Evolutionary conservation across 1,140 invertebrate species (phyloP).

Genomic region (Atta colombica): DNA sequence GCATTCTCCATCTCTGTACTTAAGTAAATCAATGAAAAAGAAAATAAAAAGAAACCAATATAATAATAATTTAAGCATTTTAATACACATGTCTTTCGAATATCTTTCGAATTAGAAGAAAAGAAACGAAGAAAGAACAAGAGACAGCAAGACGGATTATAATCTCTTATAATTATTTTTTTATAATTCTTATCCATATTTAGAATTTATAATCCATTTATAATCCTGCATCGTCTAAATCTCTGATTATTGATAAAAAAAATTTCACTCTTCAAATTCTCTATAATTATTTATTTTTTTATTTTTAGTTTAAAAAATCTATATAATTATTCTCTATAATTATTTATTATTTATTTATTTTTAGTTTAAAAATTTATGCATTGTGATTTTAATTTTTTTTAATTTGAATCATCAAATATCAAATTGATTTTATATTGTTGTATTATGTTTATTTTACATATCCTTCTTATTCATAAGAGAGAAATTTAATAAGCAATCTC

Average conservation of each 20-base stretch:
- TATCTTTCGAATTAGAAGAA: not conserved
- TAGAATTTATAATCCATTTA: not conserved
- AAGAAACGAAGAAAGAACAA: not conserved
- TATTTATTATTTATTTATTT: not conserved
- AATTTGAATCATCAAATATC: not conserved
- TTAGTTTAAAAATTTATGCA: not conserved
- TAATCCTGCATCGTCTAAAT: not conserved
- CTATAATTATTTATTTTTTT: not conserved
- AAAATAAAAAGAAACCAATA: not conserved
- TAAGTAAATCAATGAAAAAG: not conserved
- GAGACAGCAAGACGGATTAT: not conserved
- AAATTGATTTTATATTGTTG: not conserved
- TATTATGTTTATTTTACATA: not conserved
- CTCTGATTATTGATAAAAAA: not conserved
- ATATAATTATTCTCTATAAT: not conserved
- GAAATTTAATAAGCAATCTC: not conserved
- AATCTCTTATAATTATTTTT: not conserved
- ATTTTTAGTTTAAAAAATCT: not conserved
- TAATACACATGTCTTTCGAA: not conserved
- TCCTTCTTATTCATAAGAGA: not conserved
- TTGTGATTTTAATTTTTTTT: not conserved
- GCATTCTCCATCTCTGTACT: not conserved
- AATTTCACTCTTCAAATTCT: not conserved
- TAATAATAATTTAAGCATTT: not conserved
- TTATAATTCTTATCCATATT: constrained; percentile 2